Evolutionary conservation across 2,113 vertebrate species (phyloP).

Genomic region (Enhydra lutris): DNA sequence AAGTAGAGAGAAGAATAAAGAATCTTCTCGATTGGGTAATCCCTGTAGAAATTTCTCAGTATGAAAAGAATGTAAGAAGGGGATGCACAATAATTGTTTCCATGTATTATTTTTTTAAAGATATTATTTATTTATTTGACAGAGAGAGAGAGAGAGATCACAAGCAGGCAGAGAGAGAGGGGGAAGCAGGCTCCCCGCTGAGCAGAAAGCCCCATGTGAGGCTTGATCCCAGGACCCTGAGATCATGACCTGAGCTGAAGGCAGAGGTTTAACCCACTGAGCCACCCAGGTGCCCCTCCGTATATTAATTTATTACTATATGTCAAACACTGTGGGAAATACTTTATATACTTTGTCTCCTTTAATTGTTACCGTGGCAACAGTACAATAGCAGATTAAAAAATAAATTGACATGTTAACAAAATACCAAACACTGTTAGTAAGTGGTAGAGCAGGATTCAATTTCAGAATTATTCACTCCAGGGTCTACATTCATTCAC

Average conservation of each 20-base stretch:
- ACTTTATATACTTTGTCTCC: neutral
- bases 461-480: neutral
- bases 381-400: neutral
- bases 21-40: neutral
- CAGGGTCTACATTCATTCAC: neutral
- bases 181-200: too few relatives aligned
- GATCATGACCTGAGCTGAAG: too few relatives aligned
- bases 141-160: too few relatives aligned
- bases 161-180: too few relatives aligned
- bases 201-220: too few relatives aligned
- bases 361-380: neutral
- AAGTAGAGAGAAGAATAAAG: neutral
- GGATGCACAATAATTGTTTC: neutral
- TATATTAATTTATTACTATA: slow-evolving; percentile 19
- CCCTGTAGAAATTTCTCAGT: neutral
- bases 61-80: neutral
- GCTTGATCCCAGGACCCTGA: too few relatives aligned
- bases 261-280: too few relatives aligned
- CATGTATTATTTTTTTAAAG: neutral
- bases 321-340: neutral
- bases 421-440: neutral
- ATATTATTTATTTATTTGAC: too few relatives aligned
- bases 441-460: neutral
- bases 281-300: neutral
- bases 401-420: neutral